Conservation (phyloP, 2,113 vertebrate genomes). For the Trichechus manatus region DNA sequence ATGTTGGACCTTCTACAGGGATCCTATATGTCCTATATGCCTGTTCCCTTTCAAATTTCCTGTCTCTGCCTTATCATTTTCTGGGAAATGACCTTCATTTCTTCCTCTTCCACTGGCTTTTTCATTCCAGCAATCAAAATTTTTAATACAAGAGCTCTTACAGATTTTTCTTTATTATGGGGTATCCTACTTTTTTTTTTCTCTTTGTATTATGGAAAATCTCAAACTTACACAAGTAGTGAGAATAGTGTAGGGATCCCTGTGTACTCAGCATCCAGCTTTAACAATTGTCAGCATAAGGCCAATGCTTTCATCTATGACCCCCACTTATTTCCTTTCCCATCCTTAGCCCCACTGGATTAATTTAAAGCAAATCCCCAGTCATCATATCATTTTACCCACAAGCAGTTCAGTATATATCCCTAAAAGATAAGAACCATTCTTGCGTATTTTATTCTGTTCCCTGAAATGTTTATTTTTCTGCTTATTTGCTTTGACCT, state of each 20-base stretch:
- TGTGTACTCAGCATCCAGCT: background rate
- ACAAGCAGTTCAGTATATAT: rapidly evolving
- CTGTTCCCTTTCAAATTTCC: background rate
- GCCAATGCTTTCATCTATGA: background rate
- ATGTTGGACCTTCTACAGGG: background rate
- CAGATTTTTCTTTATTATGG: background rate
- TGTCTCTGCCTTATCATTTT: background rate
- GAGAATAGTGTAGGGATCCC: background rate
- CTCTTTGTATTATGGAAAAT: background rate
- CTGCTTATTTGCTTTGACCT: background rate
- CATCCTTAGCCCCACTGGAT: background rate
- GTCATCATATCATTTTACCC: background rate
- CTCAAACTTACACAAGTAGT: background rate
- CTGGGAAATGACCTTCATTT: background rate
- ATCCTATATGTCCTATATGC: background rate
- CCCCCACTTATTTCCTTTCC: background rate
- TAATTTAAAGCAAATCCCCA: background rate
- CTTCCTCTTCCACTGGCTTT: background rate
- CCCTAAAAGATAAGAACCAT: background rate
- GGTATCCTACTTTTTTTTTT: too few species aligned
- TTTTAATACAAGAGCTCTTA: background rate
- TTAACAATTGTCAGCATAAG: background rate
- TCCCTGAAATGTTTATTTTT: background rate
- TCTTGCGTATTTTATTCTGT: background rate
- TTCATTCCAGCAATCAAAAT: background rate